Evolutionary conservation across 2,113 vertebrate species (phyloP).

Genomic region (Tretioscincus oriximinensis): DNA sequence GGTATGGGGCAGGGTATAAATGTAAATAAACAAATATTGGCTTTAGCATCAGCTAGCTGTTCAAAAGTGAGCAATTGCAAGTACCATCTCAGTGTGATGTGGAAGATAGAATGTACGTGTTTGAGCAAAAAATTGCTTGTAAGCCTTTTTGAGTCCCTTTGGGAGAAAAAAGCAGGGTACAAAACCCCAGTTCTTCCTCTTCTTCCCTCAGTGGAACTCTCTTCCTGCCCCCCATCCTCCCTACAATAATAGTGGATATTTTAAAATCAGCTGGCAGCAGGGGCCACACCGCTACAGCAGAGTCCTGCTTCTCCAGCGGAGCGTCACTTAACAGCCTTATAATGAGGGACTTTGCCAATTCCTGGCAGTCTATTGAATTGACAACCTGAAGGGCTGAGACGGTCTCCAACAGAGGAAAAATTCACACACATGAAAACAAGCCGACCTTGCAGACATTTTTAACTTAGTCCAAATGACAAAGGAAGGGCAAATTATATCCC

Average conservation of each 20-base stretch:
- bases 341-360: slow-evolving; percentile 54
- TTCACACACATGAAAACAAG: not conserved
- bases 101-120: too few relatives aligned
- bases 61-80: too few relatives aligned
- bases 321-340: slow-evolving; percentile 42
- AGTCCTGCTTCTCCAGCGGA: slow-evolving; percentile 36
- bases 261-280: slow-evolving; percentile 38
- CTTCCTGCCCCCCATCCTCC: slow-evolving; percentile 37
- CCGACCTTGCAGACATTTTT: not conserved
- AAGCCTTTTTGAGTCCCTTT: too few relatives aligned
- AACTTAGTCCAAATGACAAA: not conserved
- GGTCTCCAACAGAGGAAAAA: slow-evolving; percentile 9
- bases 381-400: slow-evolving; percentile 22
- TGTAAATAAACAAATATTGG: too few relatives aligned
- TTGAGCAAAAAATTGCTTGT: too few relatives aligned
- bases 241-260: slow-evolving; percentile 32
- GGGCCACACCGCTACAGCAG: slow-evolving; percentile 29
- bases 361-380: slow-evolving; percentile 24
- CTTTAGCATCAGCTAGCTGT: too few relatives aligned
- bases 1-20: too few relatives aligned
- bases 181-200: too few relatives aligned
- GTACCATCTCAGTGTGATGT: too few relatives aligned
- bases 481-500: not conserved
- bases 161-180: too few relatives aligned
- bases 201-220: not conserved